Percentiles rank a stretch among this genome's conserved stretches.
phyloP scores from a whole-genome alignment of 2,888 invertebrate genomes.

The Rhagium mordax region DNA sequence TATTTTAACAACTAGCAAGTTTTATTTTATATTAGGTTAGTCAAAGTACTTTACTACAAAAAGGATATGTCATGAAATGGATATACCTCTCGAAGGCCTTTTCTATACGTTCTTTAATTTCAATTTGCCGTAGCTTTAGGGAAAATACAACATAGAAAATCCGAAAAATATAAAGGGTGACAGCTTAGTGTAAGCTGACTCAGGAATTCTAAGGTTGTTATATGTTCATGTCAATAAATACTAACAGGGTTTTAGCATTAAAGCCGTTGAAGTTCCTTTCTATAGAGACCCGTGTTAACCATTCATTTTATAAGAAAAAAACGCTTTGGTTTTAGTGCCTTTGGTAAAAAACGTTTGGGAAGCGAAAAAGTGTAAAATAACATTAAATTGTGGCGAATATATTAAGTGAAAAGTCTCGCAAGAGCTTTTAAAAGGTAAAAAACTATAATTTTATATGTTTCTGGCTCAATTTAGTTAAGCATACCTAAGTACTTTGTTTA shows the following conservation, averaged over 20 bases:
- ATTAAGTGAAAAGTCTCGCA: background rate
- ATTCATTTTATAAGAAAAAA: background rate
- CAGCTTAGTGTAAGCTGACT: background rate
- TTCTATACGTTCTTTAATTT: background rate
- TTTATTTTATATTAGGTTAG: too few species aligned
- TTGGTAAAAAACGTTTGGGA: background rate
- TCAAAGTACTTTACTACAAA: too few species aligned
- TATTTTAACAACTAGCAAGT: too few species aligned
- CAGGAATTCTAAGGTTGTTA: background rate
- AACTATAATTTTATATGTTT: background rate
- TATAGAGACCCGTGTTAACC: background rate
- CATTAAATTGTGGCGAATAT: background rate
- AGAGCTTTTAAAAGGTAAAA: background rate
- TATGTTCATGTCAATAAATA: background rate
- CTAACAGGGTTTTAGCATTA: background rate
- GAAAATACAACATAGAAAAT: background rate
- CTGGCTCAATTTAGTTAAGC: background rate
- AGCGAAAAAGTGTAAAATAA: background rate
- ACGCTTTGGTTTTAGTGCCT: background rate
- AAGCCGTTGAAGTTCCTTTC: background rate
- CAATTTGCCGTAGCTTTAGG: background rate
- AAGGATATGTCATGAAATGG: too few species aligned
- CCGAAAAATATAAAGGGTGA: background rate
- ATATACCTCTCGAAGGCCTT: background rate
- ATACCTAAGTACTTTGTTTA: too few species aligned